Evolutionary conservation across 2,888 invertebrate genomes (phyloP), one percentile per base, ranked within the genome.

Genomic region (Synanthedon myopaeformis): DNA sequence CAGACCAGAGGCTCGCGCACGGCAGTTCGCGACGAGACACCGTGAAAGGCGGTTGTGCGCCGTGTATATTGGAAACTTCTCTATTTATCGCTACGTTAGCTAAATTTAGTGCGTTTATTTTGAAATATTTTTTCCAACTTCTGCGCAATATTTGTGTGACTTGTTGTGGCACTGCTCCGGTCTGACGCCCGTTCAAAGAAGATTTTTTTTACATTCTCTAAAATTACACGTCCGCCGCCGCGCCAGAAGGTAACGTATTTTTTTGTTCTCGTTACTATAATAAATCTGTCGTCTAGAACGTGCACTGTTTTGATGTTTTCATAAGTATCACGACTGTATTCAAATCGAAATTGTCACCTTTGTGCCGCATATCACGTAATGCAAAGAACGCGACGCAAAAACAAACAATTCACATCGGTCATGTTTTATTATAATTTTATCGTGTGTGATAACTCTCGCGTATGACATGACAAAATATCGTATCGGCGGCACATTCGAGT

Each of bases 21-120:
- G 35, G 35, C 35, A 49, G 54, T 52, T 13, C 45, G 51, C 74
- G 76, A 66, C 65, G 64, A 61, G 72, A 70, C 72, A 72, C 66
- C 66, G 72, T 63, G 67, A 72, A 70, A 60, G 67, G 49, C 71
- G 66, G 70, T 64, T 76, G 79, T 73, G 63, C 61, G 57, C 53
- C 51, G 52, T 59, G 60, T 54, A 52, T 52, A 57, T 57, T 66
- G 60, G 62, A 61, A 67, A 69, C 66, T 67, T 68, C 69, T 66
- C 68, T 66, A 64, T 64, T 63, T 76, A 74, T 76, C 75, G 74
- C 68, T 69, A 65, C 70, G 68, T 50, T 41, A 42, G 70, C 80
- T 81, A 82, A 76, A 77, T 77, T 74, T 79, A 82, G 84, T 84
- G 81, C 70, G 70, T 77, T 41, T 76, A 65, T 69, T 72, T 64